Conservation (phyloP, 2,888 invertebrate species). For the Cataglyphis rosenhaueri region DNA sequence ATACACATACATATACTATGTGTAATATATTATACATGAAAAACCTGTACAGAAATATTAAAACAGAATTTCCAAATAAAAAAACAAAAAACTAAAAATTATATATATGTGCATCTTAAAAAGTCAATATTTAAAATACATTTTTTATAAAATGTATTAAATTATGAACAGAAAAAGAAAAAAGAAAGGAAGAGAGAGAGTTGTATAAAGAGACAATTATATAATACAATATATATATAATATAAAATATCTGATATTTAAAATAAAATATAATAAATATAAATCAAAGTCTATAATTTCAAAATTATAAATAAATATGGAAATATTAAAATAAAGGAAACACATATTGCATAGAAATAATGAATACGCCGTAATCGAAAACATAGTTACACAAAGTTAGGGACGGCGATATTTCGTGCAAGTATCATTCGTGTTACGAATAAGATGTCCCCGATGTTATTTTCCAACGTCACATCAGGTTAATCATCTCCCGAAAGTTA, state of each 20-base stretch:
- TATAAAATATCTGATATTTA: background rate
- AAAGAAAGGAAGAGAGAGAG: background rate
- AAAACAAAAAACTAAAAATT: background rate
- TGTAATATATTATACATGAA: background rate
- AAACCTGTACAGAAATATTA: background rate
- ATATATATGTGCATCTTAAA: background rate
- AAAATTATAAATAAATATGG: slow-evolving; percentile 5
- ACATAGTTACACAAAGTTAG: slow-evolving; percentile 57
- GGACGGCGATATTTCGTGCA: background rate
- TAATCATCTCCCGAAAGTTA: slow-evolving; percentile 82
- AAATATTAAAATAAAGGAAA: background rate
- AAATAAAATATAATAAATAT: background rate
- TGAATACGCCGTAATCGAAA: background rate
- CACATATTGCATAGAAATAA: background rate
- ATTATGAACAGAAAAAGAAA: no score
- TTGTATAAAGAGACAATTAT: background rate
- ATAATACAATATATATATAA: no score
- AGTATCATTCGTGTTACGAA: slow-evolving; percentile 53
- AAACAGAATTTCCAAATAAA: background rate
- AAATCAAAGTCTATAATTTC: background rate
- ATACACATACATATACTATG: background rate
- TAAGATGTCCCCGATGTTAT: slow-evolving; percentile 76
- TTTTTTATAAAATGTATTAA: background rate
- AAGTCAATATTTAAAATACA: background rate
- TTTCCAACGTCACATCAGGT: slow-evolving; percentile 84